Evolutionary conservation across 2,113 vertebrate genomes (phyloP), one percentile per base, ranked within the genome.

Genomic region (Pomatostomus ruficeps): DNA sequence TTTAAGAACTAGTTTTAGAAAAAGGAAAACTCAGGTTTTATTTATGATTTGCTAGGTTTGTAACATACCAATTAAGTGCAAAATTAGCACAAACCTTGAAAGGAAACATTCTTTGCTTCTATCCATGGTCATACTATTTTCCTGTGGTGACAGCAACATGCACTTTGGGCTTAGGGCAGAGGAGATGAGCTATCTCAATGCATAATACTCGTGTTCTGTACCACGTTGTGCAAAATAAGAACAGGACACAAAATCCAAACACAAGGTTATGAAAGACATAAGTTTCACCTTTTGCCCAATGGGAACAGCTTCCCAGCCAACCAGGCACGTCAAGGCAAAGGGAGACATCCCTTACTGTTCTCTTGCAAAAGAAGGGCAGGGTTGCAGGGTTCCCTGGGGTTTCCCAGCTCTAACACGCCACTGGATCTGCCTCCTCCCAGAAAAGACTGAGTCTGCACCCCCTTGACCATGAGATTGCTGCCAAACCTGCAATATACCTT

Each of bases 61-160:
- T 89, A 54, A 73, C 46, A 17, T 46, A 83, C 54, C 20, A 61
- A 63, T 85, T 93, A 71, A 87, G 43, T n/a, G 61, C 72, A 96
- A 92, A 92, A 88, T 79, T 87, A 65, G 48, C 76, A 80, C 79
- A 91, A 62, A 68, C 31, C 54, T 43, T 75, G 62, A 83, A 85
- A 95, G 58, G 21, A 93, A 83, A 76, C 48, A 78, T 54, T 87
- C 45, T 82, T 80, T 72, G 24, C 25, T 74, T 26, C 51, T 70
- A 66, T 48, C 48, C 0, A 0, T 57, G 59, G 55, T 46, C 3
- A 3, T 51, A 40, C 23, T 55, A 26, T 54, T 87, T 93, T 75
- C 57, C 62, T 26, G 43, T 58, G 43, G 66, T 67, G 71, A 38
- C 51, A 91, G 63, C 42, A 89, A 70, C n/a, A 22, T 36, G 76